phyloP scores from a whole-genome alignment of 2,113 vertebrate genomes.

The Cyrtonyx montezumae region DNA sequence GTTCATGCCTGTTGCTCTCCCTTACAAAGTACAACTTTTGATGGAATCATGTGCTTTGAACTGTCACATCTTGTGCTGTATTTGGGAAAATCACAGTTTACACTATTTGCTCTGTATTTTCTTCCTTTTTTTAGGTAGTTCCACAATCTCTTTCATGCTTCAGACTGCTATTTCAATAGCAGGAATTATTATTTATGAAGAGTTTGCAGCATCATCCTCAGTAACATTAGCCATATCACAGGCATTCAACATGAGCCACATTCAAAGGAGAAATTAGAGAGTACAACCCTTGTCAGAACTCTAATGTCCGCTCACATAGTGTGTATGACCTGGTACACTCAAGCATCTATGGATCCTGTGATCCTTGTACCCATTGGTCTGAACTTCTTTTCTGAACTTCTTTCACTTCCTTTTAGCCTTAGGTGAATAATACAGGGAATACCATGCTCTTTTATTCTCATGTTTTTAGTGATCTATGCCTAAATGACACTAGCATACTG shows the following conservation, averaged over 20 bases:
- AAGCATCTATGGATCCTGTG: neutral
- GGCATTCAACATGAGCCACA: neutral
- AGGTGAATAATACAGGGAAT: accelerated
- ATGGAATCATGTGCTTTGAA: neutral
- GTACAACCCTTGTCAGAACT: neutral
- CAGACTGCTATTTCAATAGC: neutral
- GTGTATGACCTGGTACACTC: neutral
- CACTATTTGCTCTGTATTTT: neutral
- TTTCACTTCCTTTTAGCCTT: neutral
- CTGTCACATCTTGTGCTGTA: neutral
- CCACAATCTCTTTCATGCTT: neutral
- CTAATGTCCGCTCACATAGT: neutral
- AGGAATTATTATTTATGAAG: neutral
- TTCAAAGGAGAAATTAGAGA: neutral
- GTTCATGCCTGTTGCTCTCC: neutral
- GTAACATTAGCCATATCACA: neutral
- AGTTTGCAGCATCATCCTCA: neutral
- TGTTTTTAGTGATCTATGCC: neutral
- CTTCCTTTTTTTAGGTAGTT: neutral
- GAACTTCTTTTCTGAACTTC: neutral
- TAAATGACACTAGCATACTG: neutral
- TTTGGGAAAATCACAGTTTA: neutral
- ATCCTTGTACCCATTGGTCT: neutral
- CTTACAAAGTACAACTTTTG: neutral
- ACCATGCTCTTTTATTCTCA: neutral